Base-by-base conservation (phyloP, 2,888 invertebrate species). In the Bombylius discolor region DNA sequence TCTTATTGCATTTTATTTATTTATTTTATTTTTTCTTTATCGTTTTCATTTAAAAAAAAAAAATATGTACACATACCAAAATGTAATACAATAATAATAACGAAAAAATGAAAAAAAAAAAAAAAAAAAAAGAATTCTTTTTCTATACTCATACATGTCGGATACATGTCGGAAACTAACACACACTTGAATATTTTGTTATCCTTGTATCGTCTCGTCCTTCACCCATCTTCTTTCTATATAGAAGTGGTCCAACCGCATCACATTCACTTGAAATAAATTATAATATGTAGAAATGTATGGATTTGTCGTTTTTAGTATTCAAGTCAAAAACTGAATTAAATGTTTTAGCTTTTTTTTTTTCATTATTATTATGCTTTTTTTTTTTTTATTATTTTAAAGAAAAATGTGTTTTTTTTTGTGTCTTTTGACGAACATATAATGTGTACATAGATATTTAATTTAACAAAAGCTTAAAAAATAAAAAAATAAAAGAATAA, bases 291-390 rank as follows among this genome's bases (percentile, higher is more conserved):
- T 42, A 42, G 4, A 42, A 11, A 42, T 42, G 39, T 42, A 42
- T 42, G 39, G 39, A 42, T 11, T 42, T 42, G 46, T 52, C 55
- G 51, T 50, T 47, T 36, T 55, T 55, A 55, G 47, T 55, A 55
- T 55, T 55, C 55, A 55, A 51, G 50, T 55, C 55, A 46, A 55
- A 50, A 50, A 31, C 46, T 47, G 47, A 47, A 45, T 55, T 55
- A 50, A 50, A 55, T 55, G 55, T 51, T 50, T 51, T 55, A 31
- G 45, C 50, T 42, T 42, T 11, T 42, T 42, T 42, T 42, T 42
- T 36, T 8, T 36, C 7, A 5, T 36, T 8, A 7, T 36, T 36
- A 8, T 36, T 36, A 7, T 36, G 34, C 7, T 36, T 36, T 36
- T 36, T 36, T 36, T 34, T 36, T 36, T 36, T 36, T 36, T 36